Evolutionary conservation across 2,797 vertebrate genomes (phyloP), one percentile per base, ranked within the genome.

Genomic region (Betta splendens): DNA sequence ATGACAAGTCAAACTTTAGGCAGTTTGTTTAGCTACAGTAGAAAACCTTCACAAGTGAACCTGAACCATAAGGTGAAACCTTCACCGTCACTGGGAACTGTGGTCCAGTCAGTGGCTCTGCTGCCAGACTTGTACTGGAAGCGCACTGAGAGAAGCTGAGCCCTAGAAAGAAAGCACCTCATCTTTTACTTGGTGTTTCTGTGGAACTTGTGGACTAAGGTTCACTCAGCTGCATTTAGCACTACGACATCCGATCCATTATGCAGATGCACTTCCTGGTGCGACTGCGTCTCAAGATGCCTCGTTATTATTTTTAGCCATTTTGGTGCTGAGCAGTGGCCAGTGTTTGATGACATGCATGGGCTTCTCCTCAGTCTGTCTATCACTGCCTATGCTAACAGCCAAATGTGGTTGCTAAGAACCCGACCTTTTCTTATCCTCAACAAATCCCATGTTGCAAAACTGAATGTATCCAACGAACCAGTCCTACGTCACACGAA

Each of bases 351-450:
- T 45, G 9, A 50, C 2, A 22, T 44, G 45, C 26, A 50, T 25
- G 20, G 32, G 18, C 31, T 8, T 2, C 16, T 55, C 57, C 28
- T 52, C 18, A 43, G 33, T 58, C 43, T 48, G 17, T 38, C 42
- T 54, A 18, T 57, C 59, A 72, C 59, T 72, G 64, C 55, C 72
- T 25, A 39, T 35, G 52, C 52, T 35, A 63, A 58, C 31, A 62
- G 43, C 21, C 11, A 8, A 39, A 57, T 17, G n/a, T 22, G 36
- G 26, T 52, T 28, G 20, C 21, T 47, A 25, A 39, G 36, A 42
- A 37, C 57, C n/a, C 32, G 12, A 42, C 31, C 33, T 64, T 48
- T 49, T 46, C 26, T 61, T 47, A 25, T 37, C 43, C 26, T 63
- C 35, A 55, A 15, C 42, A 38, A 63, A 58, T 51, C 39, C 23